phyloP scores from a whole-genome alignment of 2,888 invertebrate species.

The Drosophila pegasa region DNA sequence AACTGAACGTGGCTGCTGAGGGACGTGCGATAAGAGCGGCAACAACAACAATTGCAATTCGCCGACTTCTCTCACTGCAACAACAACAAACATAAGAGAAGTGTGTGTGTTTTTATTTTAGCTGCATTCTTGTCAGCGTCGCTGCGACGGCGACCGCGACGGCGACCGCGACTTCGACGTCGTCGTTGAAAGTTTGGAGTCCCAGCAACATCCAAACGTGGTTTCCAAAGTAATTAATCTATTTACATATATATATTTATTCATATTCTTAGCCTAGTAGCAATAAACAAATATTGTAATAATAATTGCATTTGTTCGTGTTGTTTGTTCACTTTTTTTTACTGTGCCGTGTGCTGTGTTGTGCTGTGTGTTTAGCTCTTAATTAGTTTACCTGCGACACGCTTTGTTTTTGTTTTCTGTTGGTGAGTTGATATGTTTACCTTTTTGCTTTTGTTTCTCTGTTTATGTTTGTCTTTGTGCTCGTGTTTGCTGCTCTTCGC shows the following conservation, averaged over 20 bases:
- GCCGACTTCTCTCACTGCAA: conserved; percentile 25
- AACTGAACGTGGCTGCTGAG: conserved; percentile 53
- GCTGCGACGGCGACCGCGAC: conserved; percentile 28
- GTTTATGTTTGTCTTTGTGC: conserved; percentile 13
- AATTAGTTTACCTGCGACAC: conserved; percentile 67
- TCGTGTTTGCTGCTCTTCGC: conserved; percentile 20
- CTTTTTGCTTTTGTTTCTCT: conserved; percentile 19
- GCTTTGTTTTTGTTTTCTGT: conserved; percentile 61
- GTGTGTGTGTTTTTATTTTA: conserved; percentile 42
- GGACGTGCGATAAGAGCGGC: conserved; percentile 70
- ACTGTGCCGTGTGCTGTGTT: conserved; percentile 16
- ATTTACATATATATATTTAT: conserved; percentile 32
- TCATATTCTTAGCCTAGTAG: conserved; percentile 18
- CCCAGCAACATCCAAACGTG: conserved; percentile 37
- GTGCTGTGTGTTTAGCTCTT: conserved; percentile 59
- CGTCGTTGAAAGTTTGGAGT: conserved; percentile 35
- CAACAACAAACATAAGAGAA: conserved; percentile 31
- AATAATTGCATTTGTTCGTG: conserved; percentile 47
- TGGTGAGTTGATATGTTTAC: conserved; percentile 56
- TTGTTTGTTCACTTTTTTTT: conserved; percentile 47
- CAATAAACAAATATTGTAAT: conserved; percentile 27
- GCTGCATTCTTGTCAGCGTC: conserved; percentile 50
- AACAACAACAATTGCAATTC: conserved; percentile 45
- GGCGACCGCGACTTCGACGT: conserved; percentile 12
- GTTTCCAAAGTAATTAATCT: conserved; percentile 52